A percentile compares a stretch with the other conserved stretches of the same genome.
Evolutionary conservation across 2,888 invertebrate species (phyloP).

Genomic region (Deroplatys truncata): DNA sequence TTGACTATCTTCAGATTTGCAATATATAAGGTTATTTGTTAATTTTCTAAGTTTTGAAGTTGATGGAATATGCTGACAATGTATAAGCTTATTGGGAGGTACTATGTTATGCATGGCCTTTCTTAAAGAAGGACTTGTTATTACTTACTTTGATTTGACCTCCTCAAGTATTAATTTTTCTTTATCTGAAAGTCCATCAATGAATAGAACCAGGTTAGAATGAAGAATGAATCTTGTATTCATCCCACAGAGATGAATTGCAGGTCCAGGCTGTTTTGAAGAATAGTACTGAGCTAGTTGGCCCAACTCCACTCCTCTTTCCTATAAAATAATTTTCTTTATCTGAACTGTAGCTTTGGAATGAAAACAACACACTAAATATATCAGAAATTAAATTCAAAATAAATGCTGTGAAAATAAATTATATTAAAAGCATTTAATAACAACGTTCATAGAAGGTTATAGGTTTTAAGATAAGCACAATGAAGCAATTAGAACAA

Average conservation of each 20-base stretch:
- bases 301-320: conserved; percentile 46
- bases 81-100: too few species aligned
- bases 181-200: conserved; percentile 59
- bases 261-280: conserved; percentile 52
- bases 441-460: too few species aligned
- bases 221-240: conserved; percentile 58
- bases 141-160: conserved; percentile 52
- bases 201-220: conserved; percentile 60
- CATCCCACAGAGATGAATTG: conserved; percentile 62
- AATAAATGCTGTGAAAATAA: too few species aligned
- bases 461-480: too few species aligned
- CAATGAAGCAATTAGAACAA: too few species aligned
- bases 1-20: too few species aligned
- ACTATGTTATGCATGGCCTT: not conserved
- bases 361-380: not conserved
- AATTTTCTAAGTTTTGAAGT: too few species aligned
- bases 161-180: conserved; percentile 61
- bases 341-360: not conserved
- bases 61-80: too few species aligned
- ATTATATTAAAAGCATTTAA: too few species aligned
- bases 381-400: too few species aligned
- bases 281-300: conserved; percentile 68
- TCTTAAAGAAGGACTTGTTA: not conserved
- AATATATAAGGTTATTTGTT: too few species aligned
- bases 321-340: not conserved